These are phyloP conservation scores for Coelinius sp. DNA, from an alignment of 2,888 invertebrate species.

Conservation along the genomic window DNA sequence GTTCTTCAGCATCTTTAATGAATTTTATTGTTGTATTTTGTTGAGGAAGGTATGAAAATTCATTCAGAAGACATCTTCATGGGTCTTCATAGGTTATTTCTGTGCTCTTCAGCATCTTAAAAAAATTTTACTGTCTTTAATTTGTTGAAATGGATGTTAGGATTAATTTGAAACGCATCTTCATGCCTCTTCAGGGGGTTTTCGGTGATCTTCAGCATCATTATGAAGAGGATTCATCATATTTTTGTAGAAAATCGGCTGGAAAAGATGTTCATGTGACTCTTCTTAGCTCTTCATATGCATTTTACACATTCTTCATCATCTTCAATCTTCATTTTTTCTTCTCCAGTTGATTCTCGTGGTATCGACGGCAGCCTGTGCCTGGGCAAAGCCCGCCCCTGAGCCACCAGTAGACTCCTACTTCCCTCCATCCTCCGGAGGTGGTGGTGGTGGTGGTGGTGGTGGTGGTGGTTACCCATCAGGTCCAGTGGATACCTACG, in stretches of 20 bases:
- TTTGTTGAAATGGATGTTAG: background rate
- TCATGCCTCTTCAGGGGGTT: background rate
- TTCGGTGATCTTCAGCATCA: background rate
- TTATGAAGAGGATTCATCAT: no score
- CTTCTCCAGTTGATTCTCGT: conserved; percentile 46
- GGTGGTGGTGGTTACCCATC: conserved; percentile 46
- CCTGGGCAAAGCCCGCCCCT: conserved; percentile 71
- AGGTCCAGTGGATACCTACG: conserved; percentile 62
- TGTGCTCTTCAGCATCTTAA: background rate
- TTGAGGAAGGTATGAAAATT: background rate
- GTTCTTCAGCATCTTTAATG: background rate
- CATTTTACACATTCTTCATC: background rate
- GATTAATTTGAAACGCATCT: background rate
- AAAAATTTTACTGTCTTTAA: background rate
- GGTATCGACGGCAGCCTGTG: conserved; percentile 47
- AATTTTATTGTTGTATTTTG: background rate
- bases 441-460: conserved; percentile 51
- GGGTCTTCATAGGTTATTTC: background rate
- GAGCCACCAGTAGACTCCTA: conserved; percentile 74
- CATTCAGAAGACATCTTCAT: background rate
- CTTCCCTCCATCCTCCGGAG: conserved; percentile 66
- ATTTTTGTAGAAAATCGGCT: no score
- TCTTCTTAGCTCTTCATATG: background rate
- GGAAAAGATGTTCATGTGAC: background rate
- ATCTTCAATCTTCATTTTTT: background rate